Evolutionary conservation across 1,140 invertebrate genomes (phyloP).

Genomic region (Centruroides vittatus): DNA sequence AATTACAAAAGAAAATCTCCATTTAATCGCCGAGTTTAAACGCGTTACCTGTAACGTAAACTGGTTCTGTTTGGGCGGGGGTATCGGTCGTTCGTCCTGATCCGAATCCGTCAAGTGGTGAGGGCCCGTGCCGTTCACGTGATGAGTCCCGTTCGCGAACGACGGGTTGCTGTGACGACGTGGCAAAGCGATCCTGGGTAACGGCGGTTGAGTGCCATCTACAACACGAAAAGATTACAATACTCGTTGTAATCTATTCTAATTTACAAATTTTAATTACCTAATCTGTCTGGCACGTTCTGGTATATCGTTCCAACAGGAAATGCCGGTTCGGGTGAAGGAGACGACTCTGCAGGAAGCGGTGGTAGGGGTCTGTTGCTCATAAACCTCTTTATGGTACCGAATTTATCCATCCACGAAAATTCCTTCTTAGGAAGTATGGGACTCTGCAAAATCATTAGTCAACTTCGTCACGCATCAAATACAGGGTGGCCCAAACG

Average conservation of each 20-base stretch:
- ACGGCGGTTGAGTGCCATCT: no score
- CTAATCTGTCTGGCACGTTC: not conserved
- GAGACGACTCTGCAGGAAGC: slow-evolving; percentile 21
- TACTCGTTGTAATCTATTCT: no score
- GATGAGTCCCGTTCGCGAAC: no score
- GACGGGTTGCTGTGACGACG: no score
- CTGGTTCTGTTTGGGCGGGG: not conserved
- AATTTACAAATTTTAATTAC: no score
- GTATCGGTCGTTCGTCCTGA: not conserved
- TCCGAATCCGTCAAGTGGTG: not conserved
- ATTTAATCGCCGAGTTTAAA: no score
- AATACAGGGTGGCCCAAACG: no score
- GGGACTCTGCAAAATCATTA: slow-evolving; percentile 8
- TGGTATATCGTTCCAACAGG: not conserved
- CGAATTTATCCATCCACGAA: slow-evolving; percentile 30
- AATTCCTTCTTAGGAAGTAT: slow-evolving; percentile 25
- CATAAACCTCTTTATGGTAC: slow-evolving; percentile 35
- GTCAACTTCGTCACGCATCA: no score
- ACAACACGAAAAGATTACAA: no score
- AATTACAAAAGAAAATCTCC: not conserved
- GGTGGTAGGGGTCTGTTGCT: slow-evolving; percentile 34
- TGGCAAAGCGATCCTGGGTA: no score
- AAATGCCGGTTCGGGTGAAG: not conserved
- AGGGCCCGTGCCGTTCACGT: not conserved
- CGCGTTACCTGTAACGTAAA: not conserved